Percentiles rank a stretch among this genome's conserved stretches.
Evolutionary conservation across 2,888 invertebrate genomes (phyloP).

Genomic region (Eristalinus sepulchralis): DNA sequence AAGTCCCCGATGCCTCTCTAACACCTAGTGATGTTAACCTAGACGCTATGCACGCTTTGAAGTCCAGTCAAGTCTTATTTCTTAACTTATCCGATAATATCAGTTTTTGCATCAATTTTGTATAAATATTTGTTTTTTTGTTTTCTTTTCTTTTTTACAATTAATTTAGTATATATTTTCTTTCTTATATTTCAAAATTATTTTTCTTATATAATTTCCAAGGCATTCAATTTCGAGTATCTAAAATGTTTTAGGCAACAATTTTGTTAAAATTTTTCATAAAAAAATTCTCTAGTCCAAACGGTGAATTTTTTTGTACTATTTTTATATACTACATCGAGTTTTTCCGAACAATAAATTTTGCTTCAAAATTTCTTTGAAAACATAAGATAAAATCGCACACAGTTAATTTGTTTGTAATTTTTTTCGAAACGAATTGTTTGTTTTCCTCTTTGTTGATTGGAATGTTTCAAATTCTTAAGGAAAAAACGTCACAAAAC

Average conservation of each 20-base stretch:
- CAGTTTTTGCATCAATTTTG: slow-evolving; percentile 64
- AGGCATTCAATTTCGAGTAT: slow-evolving; percentile 71
- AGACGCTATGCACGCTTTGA: slow-evolving; percentile 14
- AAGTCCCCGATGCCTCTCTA: not conserved
- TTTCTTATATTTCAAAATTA: slow-evolving; percentile 60
- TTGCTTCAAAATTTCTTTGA: slow-evolving; percentile 63
- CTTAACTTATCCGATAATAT: slow-evolving; percentile 67
- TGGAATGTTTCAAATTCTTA: slow-evolving; percentile 57
- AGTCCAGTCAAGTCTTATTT: slow-evolving; percentile 39
- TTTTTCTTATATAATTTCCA: slow-evolving; percentile 64
- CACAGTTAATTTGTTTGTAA: slow-evolving; percentile 32
- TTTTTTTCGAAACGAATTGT: slow-evolving; percentile 4
- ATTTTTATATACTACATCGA: slow-evolving; percentile 23
- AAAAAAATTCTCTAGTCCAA: slow-evolving; percentile 70
- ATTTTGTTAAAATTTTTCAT: slow-evolving; percentile 68
- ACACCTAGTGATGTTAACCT: too few species aligned
- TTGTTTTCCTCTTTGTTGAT: slow-evolving; percentile 5
- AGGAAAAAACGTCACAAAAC: slow-evolving; percentile 52
- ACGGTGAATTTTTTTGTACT: slow-evolving; percentile 69
- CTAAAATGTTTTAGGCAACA: slow-evolving; percentile 69
- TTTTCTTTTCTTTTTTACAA: slow-evolving; percentile 65
- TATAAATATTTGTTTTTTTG: slow-evolving; percentile 73
- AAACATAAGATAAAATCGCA: slow-evolving; percentile 39
- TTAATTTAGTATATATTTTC: slow-evolving; percentile 73
- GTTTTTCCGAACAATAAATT: slow-evolving; percentile 59